A percentile compares a stretch with the other conserved stretches of the same genome.
phyloP scores from a whole-genome alignment of 1,140 invertebrate species.

The Vollenhovia emeryi region DNA sequence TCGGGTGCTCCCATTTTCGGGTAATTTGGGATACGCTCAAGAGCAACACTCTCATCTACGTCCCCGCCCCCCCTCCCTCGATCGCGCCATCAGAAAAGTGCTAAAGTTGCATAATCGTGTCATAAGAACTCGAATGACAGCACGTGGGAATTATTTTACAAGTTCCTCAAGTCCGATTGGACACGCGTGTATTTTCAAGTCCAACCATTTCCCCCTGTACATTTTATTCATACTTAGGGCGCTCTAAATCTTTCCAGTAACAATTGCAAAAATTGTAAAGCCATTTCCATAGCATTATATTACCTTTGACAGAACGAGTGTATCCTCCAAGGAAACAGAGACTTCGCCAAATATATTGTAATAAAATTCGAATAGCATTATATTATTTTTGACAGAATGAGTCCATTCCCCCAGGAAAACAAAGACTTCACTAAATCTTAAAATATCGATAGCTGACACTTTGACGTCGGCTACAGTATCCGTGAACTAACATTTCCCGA shows the following conservation, averaged over 20 bases:
- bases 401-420: neutral
- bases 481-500: neutral
- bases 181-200: neutral
- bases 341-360: neutral
- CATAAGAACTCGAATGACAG: neutral
- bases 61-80: no score
- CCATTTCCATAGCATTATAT: neutral
- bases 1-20: slow-evolving; percentile 43
- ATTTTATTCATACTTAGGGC: neutral
- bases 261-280: neutral
- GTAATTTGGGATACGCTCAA: slow-evolving; percentile 41
- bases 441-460: slow-evolving; percentile 15
- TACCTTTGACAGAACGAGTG: neutral
- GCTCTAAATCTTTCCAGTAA: neutral
- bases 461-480: slow-evolving; percentile 19
- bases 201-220: neutral
- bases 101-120: neutral
- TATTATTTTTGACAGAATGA: neutral
- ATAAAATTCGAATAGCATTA: neutral
- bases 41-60: slow-evolving; percentile 10
- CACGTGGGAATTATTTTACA: neutral
- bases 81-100: neutral
- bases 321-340: neutral
- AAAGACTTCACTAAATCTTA: neutral
- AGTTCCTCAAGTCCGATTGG: neutral